Evolutionary conservation across 2,888 invertebrate species (phyloP).

Genomic region (Agonopterix subpropinquella): DNA sequence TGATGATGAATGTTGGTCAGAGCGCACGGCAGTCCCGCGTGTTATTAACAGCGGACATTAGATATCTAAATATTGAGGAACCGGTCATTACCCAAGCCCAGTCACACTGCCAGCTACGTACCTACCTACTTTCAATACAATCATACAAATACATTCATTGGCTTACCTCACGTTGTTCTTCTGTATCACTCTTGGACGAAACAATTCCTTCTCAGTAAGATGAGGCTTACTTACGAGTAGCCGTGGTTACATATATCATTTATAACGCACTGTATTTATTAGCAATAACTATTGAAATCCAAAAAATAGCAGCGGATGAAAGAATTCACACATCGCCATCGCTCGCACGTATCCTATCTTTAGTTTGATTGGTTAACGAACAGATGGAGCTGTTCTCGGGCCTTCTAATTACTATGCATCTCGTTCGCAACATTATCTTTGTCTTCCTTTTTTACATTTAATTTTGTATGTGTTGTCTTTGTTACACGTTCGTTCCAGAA

Average conservation of each 20-base stretch:
- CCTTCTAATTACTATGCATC: conserved; percentile 7
- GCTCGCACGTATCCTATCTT: conserved; percentile 25
- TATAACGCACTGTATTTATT: conserved; percentile 9
- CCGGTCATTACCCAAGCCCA: conserved; percentile 61
- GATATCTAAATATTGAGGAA: conserved; percentile 39
- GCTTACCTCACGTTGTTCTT: conserved; percentile 49
- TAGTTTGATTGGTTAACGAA: conserved; percentile 20
- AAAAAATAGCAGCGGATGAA: conserved; percentile 44
- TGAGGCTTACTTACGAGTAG: conserved; percentile 4
- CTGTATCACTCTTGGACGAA: conserved; percentile 14
- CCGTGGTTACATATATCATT: conserved; percentile 13
- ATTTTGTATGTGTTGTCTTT: neutral
- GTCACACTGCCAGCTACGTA: conserved; percentile 39
- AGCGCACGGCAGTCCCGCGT: conserved; percentile 12
- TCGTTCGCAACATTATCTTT: conserved; percentile 9
- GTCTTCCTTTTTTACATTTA: conserved; percentile 4
- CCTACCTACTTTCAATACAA: conserved; percentile 59
- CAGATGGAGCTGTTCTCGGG: conserved; percentile 16
- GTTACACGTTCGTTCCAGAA: neutral
- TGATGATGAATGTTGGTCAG: conserved; percentile 15
- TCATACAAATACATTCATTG: conserved; percentile 50
- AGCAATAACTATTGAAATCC: conserved; percentile 13
- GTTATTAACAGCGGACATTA: conserved; percentile 26
- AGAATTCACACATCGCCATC: conserved; percentile 51
- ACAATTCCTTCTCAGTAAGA: conserved; percentile 5